phyloP scores from a whole-genome alignment of 2,888 invertebrate species.

The Hemistola chrysoprasaria region DNA sequence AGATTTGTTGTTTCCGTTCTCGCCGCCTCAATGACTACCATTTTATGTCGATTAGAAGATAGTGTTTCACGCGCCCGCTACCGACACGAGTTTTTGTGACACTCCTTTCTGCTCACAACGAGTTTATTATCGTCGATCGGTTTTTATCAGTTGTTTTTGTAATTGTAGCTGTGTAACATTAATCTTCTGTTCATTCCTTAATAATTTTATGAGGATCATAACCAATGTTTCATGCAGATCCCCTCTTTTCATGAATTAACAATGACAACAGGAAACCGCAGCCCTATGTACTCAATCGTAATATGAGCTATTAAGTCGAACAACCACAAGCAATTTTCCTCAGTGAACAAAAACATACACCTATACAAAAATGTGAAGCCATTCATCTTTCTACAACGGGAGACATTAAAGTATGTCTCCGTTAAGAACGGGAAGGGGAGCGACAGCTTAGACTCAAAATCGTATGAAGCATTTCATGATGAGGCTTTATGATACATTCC shows the following conservation, averaged over 20 bases:
- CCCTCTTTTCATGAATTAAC: constrained; percentile 44
- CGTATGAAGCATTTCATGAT: constrained; percentile 48
- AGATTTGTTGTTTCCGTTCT: constrained; percentile 80
- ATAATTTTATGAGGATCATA: constrained; percentile 10
- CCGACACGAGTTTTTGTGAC: constrained; percentile 78
- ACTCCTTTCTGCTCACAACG: constrained; percentile 71
- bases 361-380: constrained; percentile 77
- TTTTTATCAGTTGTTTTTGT: constrained; percentile 53
- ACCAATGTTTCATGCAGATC: constrained; percentile 5
- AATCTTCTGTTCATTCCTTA: no score
- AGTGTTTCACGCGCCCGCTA: constrained; percentile 79
- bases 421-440: constrained; percentile 73
- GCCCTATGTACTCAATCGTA: constrained; percentile 54
- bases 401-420: constrained; percentile 79
- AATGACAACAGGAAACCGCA: constrained; percentile 68
- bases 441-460: constrained; percentile 60
- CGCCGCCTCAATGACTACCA: constrained; percentile 79
- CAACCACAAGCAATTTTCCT: constrained; percentile 73
- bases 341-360: constrained; percentile 74
- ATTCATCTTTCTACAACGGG: constrained; percentile 77
- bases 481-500: constrained; percentile 35
- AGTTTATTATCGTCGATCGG: constrained; percentile 70
- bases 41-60: constrained; percentile 80
- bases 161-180: constrained; percentile 23
- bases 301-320: constrained; percentile 67